Evolutionary conservation across 2,797 vertebrate genomes (phyloP).

Genomic region (Sphenopsis melanotis): DNA sequence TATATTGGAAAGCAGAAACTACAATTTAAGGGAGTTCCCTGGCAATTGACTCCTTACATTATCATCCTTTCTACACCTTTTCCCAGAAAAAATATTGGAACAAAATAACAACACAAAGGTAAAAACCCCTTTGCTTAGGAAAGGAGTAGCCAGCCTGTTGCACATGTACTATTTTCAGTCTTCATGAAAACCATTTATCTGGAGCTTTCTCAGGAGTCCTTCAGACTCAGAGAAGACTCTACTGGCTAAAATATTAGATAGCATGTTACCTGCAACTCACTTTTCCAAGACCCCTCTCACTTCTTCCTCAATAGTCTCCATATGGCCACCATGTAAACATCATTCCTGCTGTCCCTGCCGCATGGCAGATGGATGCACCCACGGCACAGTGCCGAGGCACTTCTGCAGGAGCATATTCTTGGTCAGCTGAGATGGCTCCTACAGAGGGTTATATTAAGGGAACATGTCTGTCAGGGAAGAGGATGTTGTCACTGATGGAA

Average conservation of each 20-base stretch:
- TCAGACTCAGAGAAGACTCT: not conserved
- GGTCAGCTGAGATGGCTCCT: not conserved
- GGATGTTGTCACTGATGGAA: fast-evolving
- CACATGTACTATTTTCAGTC: not conserved
- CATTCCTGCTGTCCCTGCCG: fast-evolving
- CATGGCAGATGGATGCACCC: not conserved
- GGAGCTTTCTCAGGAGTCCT: not conserved
- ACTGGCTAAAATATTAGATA: not conserved
- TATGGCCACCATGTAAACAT: fast-evolving
- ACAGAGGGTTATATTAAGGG: fast-evolving
- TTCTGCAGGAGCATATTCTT: fast-evolving
- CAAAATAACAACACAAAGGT: not conserved
- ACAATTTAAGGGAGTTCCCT: not conserved
- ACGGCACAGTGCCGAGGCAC: fast-evolving
- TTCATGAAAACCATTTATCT: not conserved
- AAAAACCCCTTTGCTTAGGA: not conserved
- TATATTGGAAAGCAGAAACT: not conserved
- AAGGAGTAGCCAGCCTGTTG: not conserved
- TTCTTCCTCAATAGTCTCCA: not conserved
- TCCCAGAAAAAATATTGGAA: not conserved
- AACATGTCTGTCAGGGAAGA: not conserved
- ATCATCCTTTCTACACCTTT: not conserved
- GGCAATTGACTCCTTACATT: not conserved
- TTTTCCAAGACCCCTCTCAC: not conserved
- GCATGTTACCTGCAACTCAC: not conserved